phyloP scores from a whole-genome alignment of 2,888 invertebrate genomes.

The Melangyna quadrimaculata region DNA sequence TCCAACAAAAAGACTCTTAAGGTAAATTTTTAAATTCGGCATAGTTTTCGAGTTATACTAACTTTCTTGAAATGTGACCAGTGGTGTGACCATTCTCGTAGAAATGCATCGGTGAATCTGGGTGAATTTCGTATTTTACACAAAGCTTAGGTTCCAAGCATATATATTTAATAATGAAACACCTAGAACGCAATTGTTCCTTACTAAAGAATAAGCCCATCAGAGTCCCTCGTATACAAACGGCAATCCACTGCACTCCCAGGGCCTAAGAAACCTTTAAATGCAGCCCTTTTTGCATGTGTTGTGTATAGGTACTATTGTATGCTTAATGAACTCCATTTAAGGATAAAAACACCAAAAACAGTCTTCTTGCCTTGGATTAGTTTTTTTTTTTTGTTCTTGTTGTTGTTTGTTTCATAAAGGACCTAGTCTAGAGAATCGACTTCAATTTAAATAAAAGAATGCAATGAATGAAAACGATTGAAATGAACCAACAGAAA shows the following conservation, averaged over 20 bases:
- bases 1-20: too few species aligned
- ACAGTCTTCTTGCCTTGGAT: slow-evolving; percentile 22
- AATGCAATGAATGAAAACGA: slow-evolving; percentile 69
- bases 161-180: too few species aligned
- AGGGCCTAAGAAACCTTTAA: neutral
- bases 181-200: too few species aligned
- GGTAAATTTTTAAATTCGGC: too few species aligned
- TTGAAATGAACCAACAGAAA: slow-evolving; percentile 65
- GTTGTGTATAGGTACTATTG: slow-evolving; percentile 14
- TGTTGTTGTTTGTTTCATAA: neutral
- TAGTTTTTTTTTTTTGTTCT: neutral
- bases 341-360: slow-evolving; percentile 63
- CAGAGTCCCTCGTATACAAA: too few species aligned
- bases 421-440: slow-evolving; percentile 4
- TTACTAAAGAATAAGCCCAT: too few species aligned
- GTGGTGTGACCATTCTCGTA: too few species aligned
- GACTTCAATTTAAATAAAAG: slow-evolving; percentile 70
- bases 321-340: slow-evolving; percentile 69
- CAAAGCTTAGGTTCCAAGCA: too few species aligned
- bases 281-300: slow-evolving; percentile 13
- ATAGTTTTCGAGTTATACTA: too few species aligned
- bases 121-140: too few species aligned
- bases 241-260: neutral
- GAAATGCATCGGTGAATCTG: too few species aligned
- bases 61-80: too few species aligned